Evolutionary conservation across 1,140 invertebrate species (phyloP).

Genomic region (Liolophura sinensis): DNA sequence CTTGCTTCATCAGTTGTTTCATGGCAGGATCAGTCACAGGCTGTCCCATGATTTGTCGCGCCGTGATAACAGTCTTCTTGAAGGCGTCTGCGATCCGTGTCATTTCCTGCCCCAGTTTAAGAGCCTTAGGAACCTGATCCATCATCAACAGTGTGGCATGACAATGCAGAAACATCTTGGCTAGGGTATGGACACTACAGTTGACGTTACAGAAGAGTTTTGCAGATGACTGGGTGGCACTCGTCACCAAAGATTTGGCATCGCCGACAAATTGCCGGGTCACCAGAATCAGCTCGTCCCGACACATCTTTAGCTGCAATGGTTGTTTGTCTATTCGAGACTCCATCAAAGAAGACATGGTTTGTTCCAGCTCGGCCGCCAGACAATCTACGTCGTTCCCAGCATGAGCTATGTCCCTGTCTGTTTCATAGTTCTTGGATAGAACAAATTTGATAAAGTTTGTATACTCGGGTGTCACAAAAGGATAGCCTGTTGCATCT

Average conservation of each 20-base stretch:
- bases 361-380: constrained; percentile 41
- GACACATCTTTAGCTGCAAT: constrained; percentile 57
- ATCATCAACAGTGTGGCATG: constrained; percentile 61
- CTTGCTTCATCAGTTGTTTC: constrained; percentile 68
- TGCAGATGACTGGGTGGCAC: constrained; percentile 68
- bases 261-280: constrained; percentile 80
- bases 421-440: constrained; percentile 29
- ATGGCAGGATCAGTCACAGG: constrained; percentile 59
- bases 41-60: constrained; percentile 54
- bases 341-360: constrained; percentile 38
- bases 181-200: constrained; percentile 48
- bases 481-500: constrained; percentile 22
- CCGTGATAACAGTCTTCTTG: constrained; percentile 61
- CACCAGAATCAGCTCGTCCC: constrained; percentile 77
- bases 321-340: constrained; percentile 34
- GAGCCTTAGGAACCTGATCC: constrained; percentile 75
- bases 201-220: constrained; percentile 63
- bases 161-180: constrained; percentile 60
- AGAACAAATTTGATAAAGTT: constrained; percentile 39
- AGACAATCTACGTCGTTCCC: constrained; percentile 44
- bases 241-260: constrained; percentile 80
- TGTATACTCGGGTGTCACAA: constrained; percentile 33
- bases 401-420: constrained; percentile 32
- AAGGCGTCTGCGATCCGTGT: constrained; percentile 80
- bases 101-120: constrained; percentile 78